Evolutionary conservation across 2,797 vertebrate species (phyloP).

Genomic region (Pipistrellus pipistrellus): DNA sequence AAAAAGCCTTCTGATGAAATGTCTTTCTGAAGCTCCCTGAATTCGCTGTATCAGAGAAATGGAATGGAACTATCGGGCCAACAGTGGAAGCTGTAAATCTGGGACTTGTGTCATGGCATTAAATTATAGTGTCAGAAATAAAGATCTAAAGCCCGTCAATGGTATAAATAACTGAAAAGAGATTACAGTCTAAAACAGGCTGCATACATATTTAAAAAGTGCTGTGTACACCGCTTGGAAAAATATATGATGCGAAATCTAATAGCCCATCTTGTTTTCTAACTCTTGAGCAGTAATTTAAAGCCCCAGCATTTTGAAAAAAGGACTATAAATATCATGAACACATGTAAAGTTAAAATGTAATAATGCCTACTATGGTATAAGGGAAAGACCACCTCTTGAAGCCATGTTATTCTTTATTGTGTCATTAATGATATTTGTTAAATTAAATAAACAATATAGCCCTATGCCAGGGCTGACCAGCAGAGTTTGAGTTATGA

Average conservation of each 20-base stretch:
- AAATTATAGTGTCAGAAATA: conserved; percentile 82
- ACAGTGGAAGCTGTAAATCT: conserved; percentile 78
- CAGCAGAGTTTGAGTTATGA: no score
- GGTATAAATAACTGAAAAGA: conserved; percentile 82
- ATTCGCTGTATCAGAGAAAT: conserved; percentile 65
- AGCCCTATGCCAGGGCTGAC: background rate
- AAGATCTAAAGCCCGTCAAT: conserved; percentile 77
- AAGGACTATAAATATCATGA: conserved; percentile 62
- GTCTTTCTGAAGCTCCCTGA: conserved; percentile 4
- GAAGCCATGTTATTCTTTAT: conserved; percentile 47
- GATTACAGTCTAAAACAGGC: conserved; percentile 76
- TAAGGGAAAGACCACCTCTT: conserved; percentile 69
- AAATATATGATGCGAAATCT: conserved; percentile 69
- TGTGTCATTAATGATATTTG: conserved; percentile 51
- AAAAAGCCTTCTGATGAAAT: conserved; percentile 70
- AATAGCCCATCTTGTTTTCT: conserved; percentile 73
- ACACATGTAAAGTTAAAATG: conserved; percentile 63
- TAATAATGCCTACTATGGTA: conserved; percentile 42
- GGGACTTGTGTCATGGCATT: conserved; percentile 74
- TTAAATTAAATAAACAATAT: conserved; percentile 77
- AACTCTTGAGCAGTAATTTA: conserved; percentile 73
- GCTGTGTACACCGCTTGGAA: conserved; percentile 70
- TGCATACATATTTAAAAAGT: conserved; percentile 81
- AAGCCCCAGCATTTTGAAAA: conserved; percentile 63
- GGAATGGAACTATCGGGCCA: conserved; percentile 71